Conservation (phyloP, 2,888 invertebrate genomes). For the Liodrosophila aerea region DNA sequence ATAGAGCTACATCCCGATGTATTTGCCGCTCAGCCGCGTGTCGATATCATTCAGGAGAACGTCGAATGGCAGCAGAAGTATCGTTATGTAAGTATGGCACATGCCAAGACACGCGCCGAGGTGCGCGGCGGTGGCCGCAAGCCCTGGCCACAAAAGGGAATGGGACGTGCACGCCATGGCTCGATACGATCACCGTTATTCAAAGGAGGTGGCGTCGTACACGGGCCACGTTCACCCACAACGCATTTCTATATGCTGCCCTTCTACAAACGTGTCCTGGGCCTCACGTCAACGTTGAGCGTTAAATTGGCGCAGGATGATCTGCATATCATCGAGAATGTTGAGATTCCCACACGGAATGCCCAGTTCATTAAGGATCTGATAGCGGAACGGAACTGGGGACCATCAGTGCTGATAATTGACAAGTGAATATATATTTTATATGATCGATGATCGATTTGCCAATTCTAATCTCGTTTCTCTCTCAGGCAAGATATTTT, state of each 20-base stretch:
- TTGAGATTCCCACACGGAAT: conserved; percentile 93
- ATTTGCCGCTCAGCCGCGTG: conserved; percentile 91
- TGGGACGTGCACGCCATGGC: conserved; percentile 95
- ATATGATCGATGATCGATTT: too few species aligned
- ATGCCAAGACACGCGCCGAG: conserved; percentile 91
- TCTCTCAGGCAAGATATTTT: conserved; percentile 89
- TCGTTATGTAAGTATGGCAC: conserved; percentile 90
- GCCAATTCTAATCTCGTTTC: conserved; percentile 80
- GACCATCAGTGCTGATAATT: conserved; percentile 95
- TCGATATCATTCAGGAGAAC: conserved; percentile 94
- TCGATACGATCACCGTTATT: conserved; percentile 95
- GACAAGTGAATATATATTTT: conserved; percentile 94
- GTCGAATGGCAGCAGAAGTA: conserved; percentile 93
- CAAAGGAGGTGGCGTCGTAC: conserved; percentile 90
- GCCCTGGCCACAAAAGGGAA: conserved; percentile 98
- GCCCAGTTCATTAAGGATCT: conserved; percentile 90
- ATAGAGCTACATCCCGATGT: conserved; percentile 94
- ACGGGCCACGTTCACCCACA: conserved; percentile 95
- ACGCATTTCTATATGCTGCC: conserved; percentile 97
- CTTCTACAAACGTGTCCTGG: conserved; percentile 88
- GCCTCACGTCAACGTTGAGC: conserved; percentile 92
- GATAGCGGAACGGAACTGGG: conserved; percentile 94
- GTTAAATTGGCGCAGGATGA: conserved; percentile 98
- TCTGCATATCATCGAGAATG: conserved; percentile 92
- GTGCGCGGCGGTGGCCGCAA: conserved; percentile 94